Percentiles rank a stretch among this genome's conserved stretches.
phyloP scores from a whole-genome alignment of 2,797 vertebrate genomes.

The Sebastes hopkinsi region DNA sequence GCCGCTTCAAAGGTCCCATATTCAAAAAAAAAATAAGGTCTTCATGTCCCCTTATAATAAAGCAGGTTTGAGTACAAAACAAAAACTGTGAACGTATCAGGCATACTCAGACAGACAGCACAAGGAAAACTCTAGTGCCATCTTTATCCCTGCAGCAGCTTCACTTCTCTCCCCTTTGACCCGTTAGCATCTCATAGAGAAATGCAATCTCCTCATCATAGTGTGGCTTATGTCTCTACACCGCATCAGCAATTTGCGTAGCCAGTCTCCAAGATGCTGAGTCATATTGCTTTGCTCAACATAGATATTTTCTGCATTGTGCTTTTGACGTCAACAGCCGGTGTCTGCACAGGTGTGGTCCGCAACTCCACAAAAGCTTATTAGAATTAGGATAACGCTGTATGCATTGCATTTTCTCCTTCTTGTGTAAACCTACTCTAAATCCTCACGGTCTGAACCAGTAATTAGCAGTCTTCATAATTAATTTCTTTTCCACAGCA shows the following conservation, averaged over 20 bases:
- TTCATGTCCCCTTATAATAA: too few relatives aligned
- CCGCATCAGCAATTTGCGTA: slow-evolving; percentile 54
- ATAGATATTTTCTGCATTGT: slow-evolving; percentile 33
- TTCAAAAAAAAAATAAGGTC: too few relatives aligned
- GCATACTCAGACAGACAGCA: too few relatives aligned
- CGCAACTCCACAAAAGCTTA: not conserved
- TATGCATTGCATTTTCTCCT: not conserved
- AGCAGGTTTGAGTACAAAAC: too few relatives aligned
- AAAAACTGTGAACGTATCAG: too few relatives aligned
- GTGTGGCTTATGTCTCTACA: slow-evolving; percentile 33
- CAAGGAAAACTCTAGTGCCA: too few relatives aligned
- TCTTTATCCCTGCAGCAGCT: slow-evolving; percentile 2
- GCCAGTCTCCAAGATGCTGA: slow-evolving; percentile 55
- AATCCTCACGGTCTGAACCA: slow-evolving; percentile 18
- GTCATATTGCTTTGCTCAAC: slow-evolving; percentile 50
- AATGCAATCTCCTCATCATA: slow-evolving; percentile 20
- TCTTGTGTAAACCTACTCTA: not conserved
- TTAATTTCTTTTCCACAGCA: slow-evolving; percentile 49
- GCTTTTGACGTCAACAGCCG: slow-evolving; percentile 40
- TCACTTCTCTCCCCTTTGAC: not conserved
- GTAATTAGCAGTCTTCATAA: slow-evolving; percentile 53
- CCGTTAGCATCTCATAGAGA: slow-evolving; percentile 10
- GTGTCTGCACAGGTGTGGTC: slow-evolving; percentile 52
- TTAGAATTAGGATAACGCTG: not conserved
- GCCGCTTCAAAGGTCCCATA: too few relatives aligned